phyloP scores from a whole-genome alignment of 2,888 invertebrate species.

The Aphidius colemani region DNA sequence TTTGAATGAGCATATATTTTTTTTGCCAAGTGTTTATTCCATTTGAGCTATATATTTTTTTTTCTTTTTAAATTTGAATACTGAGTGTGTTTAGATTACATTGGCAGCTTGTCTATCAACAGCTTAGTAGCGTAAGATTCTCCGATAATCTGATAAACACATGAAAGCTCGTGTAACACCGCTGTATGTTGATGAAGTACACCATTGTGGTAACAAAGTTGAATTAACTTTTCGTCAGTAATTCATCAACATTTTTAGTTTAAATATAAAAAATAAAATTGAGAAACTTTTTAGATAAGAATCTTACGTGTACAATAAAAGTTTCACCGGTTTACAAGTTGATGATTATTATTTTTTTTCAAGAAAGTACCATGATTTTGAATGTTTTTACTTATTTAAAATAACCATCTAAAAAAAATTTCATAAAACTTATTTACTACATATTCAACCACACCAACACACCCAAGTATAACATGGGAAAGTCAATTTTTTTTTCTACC shows the following conservation, averaged over 20 bases:
- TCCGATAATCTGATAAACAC: neutral
- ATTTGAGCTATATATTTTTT: no score
- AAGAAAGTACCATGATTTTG: neutral
- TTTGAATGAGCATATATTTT: no score
- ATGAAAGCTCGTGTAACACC: neutral
- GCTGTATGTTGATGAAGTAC: no score
- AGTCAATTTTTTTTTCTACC: conserved; percentile 22
- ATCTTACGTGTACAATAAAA: neutral
- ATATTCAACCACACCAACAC: conserved; percentile 7
- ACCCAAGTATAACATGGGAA: conserved; percentile 20
- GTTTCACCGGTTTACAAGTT: neutral
- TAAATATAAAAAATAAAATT: no score
- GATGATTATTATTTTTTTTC: conserved; percentile 1
- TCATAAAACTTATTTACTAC: conserved; percentile 32
- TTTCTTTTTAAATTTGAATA: no score
- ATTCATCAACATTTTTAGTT: no score
- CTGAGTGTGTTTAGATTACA: neutral
- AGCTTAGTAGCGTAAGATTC: neutral
- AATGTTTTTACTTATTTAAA: neutral
- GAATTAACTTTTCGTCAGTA: no score
- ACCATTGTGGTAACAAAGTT: no score
- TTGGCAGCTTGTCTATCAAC: neutral
- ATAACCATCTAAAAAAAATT: conserved; percentile 23
- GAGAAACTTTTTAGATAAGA: no score
- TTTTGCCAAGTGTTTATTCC: no score